Evolutionary conservation across 1,140 invertebrate genomes (phyloP), one percentile per base, ranked within the genome.

Genomic region (Aphaenogaster floridana): DNA sequence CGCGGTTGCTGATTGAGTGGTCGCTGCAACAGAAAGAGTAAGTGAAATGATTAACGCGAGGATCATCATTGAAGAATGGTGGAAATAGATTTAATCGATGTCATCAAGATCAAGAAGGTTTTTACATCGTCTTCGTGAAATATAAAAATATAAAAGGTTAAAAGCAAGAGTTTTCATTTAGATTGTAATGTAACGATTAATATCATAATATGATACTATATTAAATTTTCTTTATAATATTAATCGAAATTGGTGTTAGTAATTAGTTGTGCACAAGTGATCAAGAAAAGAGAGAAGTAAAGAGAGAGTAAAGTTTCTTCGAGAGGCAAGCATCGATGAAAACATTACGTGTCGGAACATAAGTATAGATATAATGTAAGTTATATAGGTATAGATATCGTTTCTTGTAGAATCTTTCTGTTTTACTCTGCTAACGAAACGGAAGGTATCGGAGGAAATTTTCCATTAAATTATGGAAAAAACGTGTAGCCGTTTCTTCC

Each of bases 1-100:
- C 96, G 87, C 96, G 94, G 92, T 96, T 96, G 94, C 96, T 96
- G 95, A 96, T 96, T 88, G 96, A 96, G 92, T 96, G 96, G 93
- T 96, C 96, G 92, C 96, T 97, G 96, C 3, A 96, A 96, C 93
- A 96, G 72, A 95, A 88, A 92, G 91, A 89, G 50, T 21, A 42
- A 81, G 4, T 15, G 50, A 36, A 36, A 8, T 76, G 13, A 39
- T 83, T 83, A 59, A 17, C 17, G 28, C 45, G 9, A 59, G 34
- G 11, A 2, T 21, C 11, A 77, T 6, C 39, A 28, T 28, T 28
- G 21, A 11, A 36, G 2, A 8, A 50, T 11, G 0, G 0, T 36
- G 9, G 13, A n/a, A 21, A 3, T 45, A 54, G 17, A 36, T n/a
- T 57, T 15, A 17, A 9, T 17, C 28, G 2, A 39, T 71, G 50